Evolutionary conservation across 2,113 vertebrate species (phyloP), one percentile per base, ranked within the genome.

Genomic region (Pluvialis apricaria): DNA sequence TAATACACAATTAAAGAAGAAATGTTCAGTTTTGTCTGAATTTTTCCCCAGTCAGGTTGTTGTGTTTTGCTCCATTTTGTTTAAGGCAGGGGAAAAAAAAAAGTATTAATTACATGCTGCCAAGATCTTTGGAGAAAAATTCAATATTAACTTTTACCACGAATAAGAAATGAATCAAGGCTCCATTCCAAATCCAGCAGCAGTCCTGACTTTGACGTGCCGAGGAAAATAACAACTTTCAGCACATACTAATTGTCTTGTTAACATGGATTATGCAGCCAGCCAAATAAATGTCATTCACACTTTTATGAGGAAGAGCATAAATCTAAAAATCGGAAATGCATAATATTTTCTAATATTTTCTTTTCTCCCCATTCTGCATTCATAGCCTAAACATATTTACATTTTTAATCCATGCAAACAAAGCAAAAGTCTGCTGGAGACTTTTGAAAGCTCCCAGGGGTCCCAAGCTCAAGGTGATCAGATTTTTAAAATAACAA

Each of bases 231-330:
- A 97, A 97, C 95, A 96, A 96, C 95, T 97, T 97, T 90, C 91
- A 95, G 96, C 96, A 97, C 96, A 97, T 94, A 91, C 96, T 97
- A 97, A 97, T 97, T 97, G 97, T 97, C 96, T 97, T 97, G 97
- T 97, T 97, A 97, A 97, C 96, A 97, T 90, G 96, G 95, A 96
- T 97, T 97, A 96, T 97, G 92, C 94, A 97, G 96, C 86, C 96
- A 97, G 96, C 96, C 97, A 97, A 97, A 97, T 96, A 96, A 97
- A 96, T 93, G 96, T 95, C 96, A 96, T 86, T 97, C 93, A 91
- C 40, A 84, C 87, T 92, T 94, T 84, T 75, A 96, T 81, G 95
- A 93, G 91, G 91, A 94, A 91, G 82, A 96, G 52, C 88, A 97
- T 95, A 95, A 97, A 97, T 96, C 95, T 97, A 26, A 75, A 94